Evolutionary conservation across 2,888 invertebrate species (phyloP).

Genomic region (Hoplodrina blanda): DNA sequence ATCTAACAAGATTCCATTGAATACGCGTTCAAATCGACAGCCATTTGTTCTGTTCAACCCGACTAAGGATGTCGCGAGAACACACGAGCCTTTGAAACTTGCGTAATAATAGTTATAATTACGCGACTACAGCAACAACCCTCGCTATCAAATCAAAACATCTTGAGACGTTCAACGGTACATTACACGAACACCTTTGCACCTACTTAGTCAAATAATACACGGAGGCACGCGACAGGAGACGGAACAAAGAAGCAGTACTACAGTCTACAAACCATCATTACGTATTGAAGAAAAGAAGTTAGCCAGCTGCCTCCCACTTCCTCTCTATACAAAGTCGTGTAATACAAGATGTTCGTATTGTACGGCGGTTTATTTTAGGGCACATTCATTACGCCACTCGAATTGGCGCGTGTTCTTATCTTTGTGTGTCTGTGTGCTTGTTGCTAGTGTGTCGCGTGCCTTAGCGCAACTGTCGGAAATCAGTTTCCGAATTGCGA

Average conservation of each 20-base stretch:
- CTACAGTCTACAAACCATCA: slow-evolving; percentile 84
- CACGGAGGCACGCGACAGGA: slow-evolving; percentile 87
- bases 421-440: slow-evolving; percentile 77
- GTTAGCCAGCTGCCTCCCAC: slow-evolving; percentile 89
- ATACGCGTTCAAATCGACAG: slow-evolving; percentile 19
- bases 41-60: slow-evolving; percentile 15
- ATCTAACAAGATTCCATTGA: slow-evolving; percentile 40
- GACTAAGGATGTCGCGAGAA: slow-evolving; percentile 18
- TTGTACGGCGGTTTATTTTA: slow-evolving; percentile 86
- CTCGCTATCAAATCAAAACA: slow-evolving; percentile 80
- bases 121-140: slow-evolving; percentile 59
- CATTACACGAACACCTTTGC: slow-evolving; percentile 87
- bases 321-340: slow-evolving; percentile 87
- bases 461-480: slow-evolving; percentile 51
- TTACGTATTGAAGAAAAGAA: slow-evolving; percentile 85
- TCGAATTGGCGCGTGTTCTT: slow-evolving; percentile 89
- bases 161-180: slow-evolving; percentile 85
- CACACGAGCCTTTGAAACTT: slow-evolving; percentile 11
- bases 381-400: slow-evolving; percentile 87
- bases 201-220: slow-evolving; percentile 84
- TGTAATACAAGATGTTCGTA: slow-evolving; percentile 88
- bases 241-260: slow-evolving; percentile 84
- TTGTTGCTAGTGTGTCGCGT: slow-evolving; percentile 67
- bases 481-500: slow-evolving; percentile 21
- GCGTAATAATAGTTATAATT: slow-evolving; percentile 59